phyloP scores from a whole-genome alignment of 2,113 vertebrate species.

The Oreochromis aureus region DNA sequence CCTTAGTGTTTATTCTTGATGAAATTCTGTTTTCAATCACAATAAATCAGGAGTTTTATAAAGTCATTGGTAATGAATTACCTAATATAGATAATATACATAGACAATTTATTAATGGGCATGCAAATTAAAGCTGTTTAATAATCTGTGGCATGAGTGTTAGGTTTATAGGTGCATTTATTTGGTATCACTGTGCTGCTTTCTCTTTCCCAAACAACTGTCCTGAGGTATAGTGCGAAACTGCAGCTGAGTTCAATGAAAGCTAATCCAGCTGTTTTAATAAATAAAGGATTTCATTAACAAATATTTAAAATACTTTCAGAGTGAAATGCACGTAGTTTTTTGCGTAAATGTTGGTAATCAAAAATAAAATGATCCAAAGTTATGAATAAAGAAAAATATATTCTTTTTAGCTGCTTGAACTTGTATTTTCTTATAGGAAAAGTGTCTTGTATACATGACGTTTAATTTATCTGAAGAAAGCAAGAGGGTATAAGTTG shows the following conservation, averaged over 20 bases:
- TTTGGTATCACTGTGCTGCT: background rate
- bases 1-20: background rate
- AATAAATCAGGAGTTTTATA: background rate
- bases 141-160: background rate
- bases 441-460: background rate
- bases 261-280: background rate
- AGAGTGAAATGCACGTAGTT: background rate
- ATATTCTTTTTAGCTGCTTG: accelerated
- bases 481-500: background rate
- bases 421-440: background rate
- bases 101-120: background rate
- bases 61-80: background rate
- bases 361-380: background rate
- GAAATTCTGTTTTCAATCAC: background rate
- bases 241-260: background rate
- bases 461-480: background rate
- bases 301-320: background rate
- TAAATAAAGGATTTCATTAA: background rate
- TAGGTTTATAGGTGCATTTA: background rate
- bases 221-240: accelerated
- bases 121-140: background rate
- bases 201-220: background rate
- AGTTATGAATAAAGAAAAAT: background rate
- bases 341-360: background rate
- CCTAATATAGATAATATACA: background rate